Conservation (phyloP, 2,797 vertebrate genomes). For the Hippocampus kuda region DNA sequence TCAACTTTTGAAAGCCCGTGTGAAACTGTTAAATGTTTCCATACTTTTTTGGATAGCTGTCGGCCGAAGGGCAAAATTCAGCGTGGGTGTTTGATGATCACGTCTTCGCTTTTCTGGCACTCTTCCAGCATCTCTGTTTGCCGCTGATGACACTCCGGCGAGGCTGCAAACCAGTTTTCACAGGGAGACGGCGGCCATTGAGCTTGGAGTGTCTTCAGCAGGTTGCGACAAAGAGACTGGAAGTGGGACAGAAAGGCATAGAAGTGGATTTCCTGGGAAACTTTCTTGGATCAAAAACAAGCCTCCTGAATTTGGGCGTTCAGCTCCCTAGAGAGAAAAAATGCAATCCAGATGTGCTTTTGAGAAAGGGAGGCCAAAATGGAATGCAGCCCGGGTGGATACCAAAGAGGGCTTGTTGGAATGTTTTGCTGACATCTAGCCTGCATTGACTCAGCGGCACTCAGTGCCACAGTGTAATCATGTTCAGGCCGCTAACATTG, state of each 20-base stretch:
- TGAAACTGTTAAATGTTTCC: not conserved
- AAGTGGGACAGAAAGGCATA: not conserved
- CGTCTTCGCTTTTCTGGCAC: not conserved
- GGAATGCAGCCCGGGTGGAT: not conserved
- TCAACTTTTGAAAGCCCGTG: not conserved
- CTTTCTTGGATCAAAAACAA: not conserved
- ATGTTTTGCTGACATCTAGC: not conserved
- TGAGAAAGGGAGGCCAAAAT: not conserved
- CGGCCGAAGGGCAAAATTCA: not conserved
- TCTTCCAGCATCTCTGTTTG: not conserved
- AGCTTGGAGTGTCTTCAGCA: not conserved
- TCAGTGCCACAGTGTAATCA: not conserved
- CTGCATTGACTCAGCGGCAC: not conserved
- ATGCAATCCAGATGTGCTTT: slow-evolving; percentile 1
- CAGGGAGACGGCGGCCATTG: not conserved
- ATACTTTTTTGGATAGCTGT: not conserved
- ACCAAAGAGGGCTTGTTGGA: not conserved
- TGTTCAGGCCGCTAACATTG: not conserved
- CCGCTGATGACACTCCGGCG: not conserved
- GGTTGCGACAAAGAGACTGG: not conserved
- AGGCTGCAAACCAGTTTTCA: not conserved
- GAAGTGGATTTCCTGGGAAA: not conserved
- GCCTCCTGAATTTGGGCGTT: not conserved
- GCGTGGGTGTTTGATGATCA: not conserved
- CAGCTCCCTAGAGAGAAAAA: not conserved